phyloP scores from a whole-genome alignment of 2,113 vertebrate species.

The Pan troglodytes region NHGRI_mPanTro3-v2.1_pri NC_072414.2:61863501-61864000 shows the following conservation, averaged over 20 bases:
- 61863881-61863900: neutral
- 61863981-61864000: neutral
- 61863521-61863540: too few species aligned
- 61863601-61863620: fast-evolving
- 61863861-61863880: neutral
- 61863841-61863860: neutral
- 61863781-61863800: neutral
- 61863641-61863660: neutral
- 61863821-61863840: fast-evolving
- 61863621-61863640: neutral
- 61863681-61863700: neutral
- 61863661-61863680: fast-evolving
- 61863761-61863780: neutral
- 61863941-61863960: neutral
- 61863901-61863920: neutral
- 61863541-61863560: neutral
- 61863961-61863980: conserved; percentile 29
- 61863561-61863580: neutral
- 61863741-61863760: neutral
- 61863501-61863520: too few species aligned
- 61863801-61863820: too few species aligned
- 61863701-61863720: neutral
- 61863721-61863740: neutral
- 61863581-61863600: neutral
- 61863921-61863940: neutral